Conservation (phyloP, 2,113 vertebrate species). For the Cyprinodon variegatus region DNA sequence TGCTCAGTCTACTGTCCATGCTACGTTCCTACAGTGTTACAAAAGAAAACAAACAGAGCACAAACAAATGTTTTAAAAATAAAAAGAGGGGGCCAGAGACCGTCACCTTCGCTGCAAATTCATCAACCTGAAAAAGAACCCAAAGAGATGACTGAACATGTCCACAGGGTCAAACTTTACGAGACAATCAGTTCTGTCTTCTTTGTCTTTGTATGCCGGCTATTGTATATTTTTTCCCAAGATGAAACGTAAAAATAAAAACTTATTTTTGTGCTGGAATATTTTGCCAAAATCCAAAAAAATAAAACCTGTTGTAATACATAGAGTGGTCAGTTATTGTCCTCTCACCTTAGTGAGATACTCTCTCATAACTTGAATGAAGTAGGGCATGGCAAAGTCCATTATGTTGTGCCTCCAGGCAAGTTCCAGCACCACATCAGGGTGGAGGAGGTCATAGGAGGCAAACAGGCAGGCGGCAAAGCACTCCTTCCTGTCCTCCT, state of each 20-base stretch:
- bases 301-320: background rate
- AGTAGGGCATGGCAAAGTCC: slow-evolving; percentile 92
- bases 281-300: background rate
- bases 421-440: slow-evolving; percentile 89
- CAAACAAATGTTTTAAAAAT: slow-evolving; percentile 43
- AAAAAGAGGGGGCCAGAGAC: slow-evolving; percentile 82
- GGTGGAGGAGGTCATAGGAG: slow-evolving; percentile 88
- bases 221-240: background rate
- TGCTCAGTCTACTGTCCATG: slow-evolving; percentile 74
- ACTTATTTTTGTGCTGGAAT: background rate
- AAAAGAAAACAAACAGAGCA: slow-evolving; percentile 72
- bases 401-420: slow-evolving; percentile 89
- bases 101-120: slow-evolving; percentile 85
- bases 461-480: slow-evolving; percentile 90
- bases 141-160: slow-evolving; percentile 75
- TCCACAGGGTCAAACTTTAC: slow-evolving; percentile 39
- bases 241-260: background rate
- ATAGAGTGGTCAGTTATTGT: background rate
- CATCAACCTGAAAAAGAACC: slow-evolving; percentile 90
- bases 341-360: slow-evolving; percentile 86
- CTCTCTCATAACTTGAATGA: slow-evolving; percentile 92
- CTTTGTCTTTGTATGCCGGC: background rate
- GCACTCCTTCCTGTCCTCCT: slow-evolving; percentile 88
- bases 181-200: slow-evolving; percentile 18
- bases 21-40: slow-evolving; percentile 77